These are phyloP conservation scores for Turdus rufiventris DNA, from an alignment of 2,113 vertebrate species.

Conservation along the genomic window DNA sequence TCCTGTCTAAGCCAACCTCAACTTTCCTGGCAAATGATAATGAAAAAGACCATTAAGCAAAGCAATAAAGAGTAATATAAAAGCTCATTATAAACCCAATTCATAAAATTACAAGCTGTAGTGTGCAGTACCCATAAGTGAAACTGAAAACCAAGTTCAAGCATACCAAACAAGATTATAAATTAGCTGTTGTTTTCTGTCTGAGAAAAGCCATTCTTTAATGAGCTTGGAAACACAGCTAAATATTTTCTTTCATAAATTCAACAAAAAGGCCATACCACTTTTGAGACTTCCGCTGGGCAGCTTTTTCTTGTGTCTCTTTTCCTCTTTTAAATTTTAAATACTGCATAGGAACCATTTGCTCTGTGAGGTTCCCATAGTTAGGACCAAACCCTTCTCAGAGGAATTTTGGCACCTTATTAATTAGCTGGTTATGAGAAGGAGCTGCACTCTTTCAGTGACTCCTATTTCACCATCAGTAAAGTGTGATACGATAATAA, in stretches of 20 bases:
- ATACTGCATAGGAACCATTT: slow-evolving; percentile 70
- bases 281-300: slow-evolving; percentile 50
- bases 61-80: neutral
- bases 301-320: slow-evolving; percentile 26
- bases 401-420: slow-evolving; percentile 80
- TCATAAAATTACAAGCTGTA: neutral
- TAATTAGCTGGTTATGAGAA: slow-evolving; percentile 79
- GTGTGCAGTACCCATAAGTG: neutral
- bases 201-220: slow-evolving; percentile 32
- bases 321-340: slow-evolving; percentile 76
- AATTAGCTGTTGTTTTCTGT: slow-evolving; percentile 13
- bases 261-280: slow-evolving; percentile 10
- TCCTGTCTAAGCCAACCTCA: neutral
- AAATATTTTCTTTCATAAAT: slow-evolving; percentile 61
- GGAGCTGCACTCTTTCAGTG: slow-evolving; percentile 79
- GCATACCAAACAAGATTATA: neutral
- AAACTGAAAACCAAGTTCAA: neutral
- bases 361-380: slow-evolving; percentile 66
- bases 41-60: neutral
- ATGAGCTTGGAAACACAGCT: slow-evolving; percentile 28
- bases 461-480: slow-evolving; percentile 78
- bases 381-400: slow-evolving; percentile 71
- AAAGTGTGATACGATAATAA: slow-evolving; percentile 78
- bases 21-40: neutral
- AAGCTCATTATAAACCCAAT: neutral